phyloP scores from a whole-genome alignment of 2,797 vertebrate species.

The Eutrigla gurnardus region DNA sequence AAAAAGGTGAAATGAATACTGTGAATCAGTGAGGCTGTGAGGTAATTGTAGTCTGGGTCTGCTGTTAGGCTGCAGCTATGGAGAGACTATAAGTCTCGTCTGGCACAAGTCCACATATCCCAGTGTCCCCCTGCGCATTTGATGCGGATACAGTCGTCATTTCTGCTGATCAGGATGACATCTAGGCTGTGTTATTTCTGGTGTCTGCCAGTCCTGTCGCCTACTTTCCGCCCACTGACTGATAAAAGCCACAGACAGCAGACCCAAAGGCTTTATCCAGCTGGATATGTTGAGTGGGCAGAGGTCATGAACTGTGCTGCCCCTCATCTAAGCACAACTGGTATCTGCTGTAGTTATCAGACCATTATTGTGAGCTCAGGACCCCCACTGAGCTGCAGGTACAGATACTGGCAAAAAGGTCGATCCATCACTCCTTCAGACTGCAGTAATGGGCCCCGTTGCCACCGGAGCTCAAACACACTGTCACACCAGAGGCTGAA shows the following conservation, averaged over 20 bases:
- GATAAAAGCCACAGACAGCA: slow-evolving; percentile 70
- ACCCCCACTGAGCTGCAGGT: slow-evolving; percentile 20
- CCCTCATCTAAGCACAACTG: slow-evolving; percentile 29
- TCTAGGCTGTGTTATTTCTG: slow-evolving; percentile 77
- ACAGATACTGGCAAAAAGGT: slow-evolving; percentile 10
- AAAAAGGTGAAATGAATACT: slow-evolving; percentile 9
- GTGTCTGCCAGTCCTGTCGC: slow-evolving; percentile 62
- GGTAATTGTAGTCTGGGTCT: slow-evolving; percentile 25
- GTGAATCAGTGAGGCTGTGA: slow-evolving; percentile 1
- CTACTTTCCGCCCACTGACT: slow-evolving; percentile 71
- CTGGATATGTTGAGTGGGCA: slow-evolving; percentile 58
- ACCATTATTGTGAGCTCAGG: slow-evolving; percentile 37
- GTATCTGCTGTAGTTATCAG: slow-evolving; percentile 44
- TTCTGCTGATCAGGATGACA: slow-evolving; percentile 73
- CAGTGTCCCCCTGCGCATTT: slow-evolving; percentile 22
- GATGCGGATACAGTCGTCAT: slow-evolving; percentile 53
- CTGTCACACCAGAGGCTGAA: background rate
- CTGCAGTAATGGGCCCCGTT: background rate
- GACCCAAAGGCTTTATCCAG: slow-evolving; percentile 62
- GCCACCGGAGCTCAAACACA: background rate
- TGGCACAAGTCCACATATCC: slow-evolving; percentile 31
- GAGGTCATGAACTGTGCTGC: slow-evolving; percentile 60
- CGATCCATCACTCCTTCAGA: slow-evolving; percentile 17
- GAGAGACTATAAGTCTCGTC: slow-evolving; percentile 23
- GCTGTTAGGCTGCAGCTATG: slow-evolving; percentile 19